Evolutionary conservation across 1,140 invertebrate species (phyloP).

Genomic region (Drosophila quadrilineata): DNA sequence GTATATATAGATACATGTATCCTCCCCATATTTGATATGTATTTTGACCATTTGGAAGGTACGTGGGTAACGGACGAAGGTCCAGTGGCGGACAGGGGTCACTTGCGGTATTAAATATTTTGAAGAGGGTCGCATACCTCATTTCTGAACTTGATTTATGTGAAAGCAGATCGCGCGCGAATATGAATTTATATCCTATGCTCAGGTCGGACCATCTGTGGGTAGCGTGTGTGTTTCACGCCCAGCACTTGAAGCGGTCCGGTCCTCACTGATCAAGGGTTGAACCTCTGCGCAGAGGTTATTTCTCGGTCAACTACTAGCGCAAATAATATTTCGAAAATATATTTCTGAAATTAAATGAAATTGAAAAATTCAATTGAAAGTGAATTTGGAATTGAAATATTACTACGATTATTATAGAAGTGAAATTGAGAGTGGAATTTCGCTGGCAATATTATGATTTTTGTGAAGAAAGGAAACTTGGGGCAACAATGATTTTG

Average conservation of each 20-base stretch:
- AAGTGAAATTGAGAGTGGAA: background rate
- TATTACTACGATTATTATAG: no score
- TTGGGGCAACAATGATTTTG: conserved; percentile 31
- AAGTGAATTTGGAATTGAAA: background rate
- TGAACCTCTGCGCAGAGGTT: conserved; percentile 2
- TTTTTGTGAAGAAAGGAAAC: no score
- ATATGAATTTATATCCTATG: background rate
- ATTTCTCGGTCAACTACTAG: conserved; percentile 23
- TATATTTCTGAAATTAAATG: background rate
- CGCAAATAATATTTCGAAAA: background rate
- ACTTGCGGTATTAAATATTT: conserved; percentile 76
- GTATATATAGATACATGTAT: no score
- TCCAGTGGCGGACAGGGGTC: conserved; percentile 60
- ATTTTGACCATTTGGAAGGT: conserved; percentile 55
- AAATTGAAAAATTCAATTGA: no score
- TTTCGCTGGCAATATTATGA: no score
- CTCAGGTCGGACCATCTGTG: conserved; percentile 31
- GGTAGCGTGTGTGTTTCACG: conserved; percentile 58
- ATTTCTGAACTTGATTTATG: conserved; percentile 68
- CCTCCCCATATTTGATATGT: conserved; percentile 21
- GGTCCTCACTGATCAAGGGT: conserved; percentile 23
- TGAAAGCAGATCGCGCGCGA: conserved; percentile 10
- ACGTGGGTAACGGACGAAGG: no score
- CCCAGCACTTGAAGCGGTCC: conserved; percentile 48
- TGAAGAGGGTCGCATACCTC: conserved; percentile 68